Base-by-base conservation (phyloP, 1,140 invertebrate genomes). In the Brachionus plicatilis region DNA sequence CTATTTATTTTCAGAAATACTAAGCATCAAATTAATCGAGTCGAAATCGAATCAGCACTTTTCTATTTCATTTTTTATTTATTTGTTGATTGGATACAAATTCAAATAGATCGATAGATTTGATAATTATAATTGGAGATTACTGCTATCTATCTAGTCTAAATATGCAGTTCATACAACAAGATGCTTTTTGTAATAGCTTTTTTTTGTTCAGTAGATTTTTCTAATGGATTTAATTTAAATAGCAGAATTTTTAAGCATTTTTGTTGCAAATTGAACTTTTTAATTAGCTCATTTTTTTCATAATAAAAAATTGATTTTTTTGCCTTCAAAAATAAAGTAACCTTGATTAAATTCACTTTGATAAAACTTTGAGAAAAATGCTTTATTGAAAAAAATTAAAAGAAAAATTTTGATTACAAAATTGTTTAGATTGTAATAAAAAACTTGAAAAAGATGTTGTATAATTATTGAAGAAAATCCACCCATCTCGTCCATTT, bases 61-160 rank as follows among this genome's bases (percentile, higher is more conserved):
- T 68, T 68, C 33, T 6, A 37, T 37, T 37, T 6, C 33, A 37
- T 33, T 14, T n/a, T 68, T 37, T 72, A 43, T 41, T 20, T 43
- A 43, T 43, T 43, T 43, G 43, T 41, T 20, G 41, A 72, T 72
- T 72, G 68, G 68, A 72, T 43, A 24, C 4, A 45, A 45, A 72
- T 68, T 33, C 66, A 68, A 76, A 50, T 47, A 76, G 72, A 76
- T 76, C 27, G 20, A 3, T 29, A 76, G 72, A 76, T 76, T 53
- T 50, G 72, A 76, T 76, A 76, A 76, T 76, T 76, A 76, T 76
- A 76, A 76, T 76, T 76, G 20, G 70, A 33, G 20, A 33, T 43
- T 43, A 43, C 9, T 14, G 17, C 6, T 37, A 37, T 37, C 33
- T 43, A 43, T 43, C 12, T 72, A 72, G 14, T 45, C n/a, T 17